These are phyloP conservation scores for Tetanocera ferruginea DNA, from an alignment of 2,888 invertebrate species.

Conservation along the genomic window DNA sequence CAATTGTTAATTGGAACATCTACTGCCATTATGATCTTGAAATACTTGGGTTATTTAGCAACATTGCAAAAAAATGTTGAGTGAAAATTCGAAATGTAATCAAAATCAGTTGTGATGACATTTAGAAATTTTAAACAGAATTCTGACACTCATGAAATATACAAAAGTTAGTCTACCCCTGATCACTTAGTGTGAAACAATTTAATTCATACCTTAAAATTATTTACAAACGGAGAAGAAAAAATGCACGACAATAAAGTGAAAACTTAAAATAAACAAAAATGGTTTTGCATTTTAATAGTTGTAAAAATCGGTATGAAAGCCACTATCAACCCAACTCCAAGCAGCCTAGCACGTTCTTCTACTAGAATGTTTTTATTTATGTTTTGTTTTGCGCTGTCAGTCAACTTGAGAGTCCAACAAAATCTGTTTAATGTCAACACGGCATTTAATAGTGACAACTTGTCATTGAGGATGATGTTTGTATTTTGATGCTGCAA, in stretches of 20 bases:
- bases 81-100: too few relatives aligned
- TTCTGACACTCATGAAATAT: too few relatives aligned
- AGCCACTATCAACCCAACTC: background rate
- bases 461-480: constrained; percentile 44
- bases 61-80: too few relatives aligned
- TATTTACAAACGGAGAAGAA: too few relatives aligned
- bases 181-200: background rate
- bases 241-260: constrained; percentile 23
- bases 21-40: too few relatives aligned
- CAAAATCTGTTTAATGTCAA: constrained; percentile 51
- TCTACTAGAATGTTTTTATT: background rate
- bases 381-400: background rate
- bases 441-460: constrained; percentile 49
- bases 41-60: too few relatives aligned
- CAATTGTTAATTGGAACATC: too few relatives aligned
- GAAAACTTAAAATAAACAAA: constrained; percentile 28
- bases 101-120: too few relatives aligned
- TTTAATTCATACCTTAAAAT: too few relatives aligned
- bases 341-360: background rate
- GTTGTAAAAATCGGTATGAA: background rate
- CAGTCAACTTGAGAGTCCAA: constrained; percentile 14
- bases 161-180: background rate
- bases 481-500: constrained; percentile 31
- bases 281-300: constrained; percentile 31
- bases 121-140: too few relatives aligned